Conservation (phyloP, 2,113 vertebrate genomes). For the Zapus hudsonius region DNA sequence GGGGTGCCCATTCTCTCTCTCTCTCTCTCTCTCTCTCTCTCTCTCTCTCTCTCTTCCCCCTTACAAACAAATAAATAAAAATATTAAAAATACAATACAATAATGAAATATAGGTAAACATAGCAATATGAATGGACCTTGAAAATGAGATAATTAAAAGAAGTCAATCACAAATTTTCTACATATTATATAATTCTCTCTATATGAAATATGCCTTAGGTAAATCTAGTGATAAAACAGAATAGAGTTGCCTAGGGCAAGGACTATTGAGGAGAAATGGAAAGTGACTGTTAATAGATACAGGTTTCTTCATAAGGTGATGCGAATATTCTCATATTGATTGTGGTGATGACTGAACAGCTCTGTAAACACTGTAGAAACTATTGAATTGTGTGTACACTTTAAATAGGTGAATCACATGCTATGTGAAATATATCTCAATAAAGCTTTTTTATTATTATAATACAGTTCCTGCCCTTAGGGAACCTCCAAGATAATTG, state of each 20-base stretch:
- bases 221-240: neutral
- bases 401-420: constrained; percentile 57
- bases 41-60: too few species aligned
- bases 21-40: too few species aligned
- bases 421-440: constrained; percentile 54
- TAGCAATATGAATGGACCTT: neutral
- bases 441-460: constrained; percentile 56
- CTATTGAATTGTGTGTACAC: neutral
- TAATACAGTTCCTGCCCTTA: constrained; percentile 5
- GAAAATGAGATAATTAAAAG: constrained; percentile 41
- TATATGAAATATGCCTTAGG: constrained; percentile 10
- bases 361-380: constrained; percentile 35
- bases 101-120: neutral
- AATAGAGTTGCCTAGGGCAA: neutral
- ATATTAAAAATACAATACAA: too few species aligned
- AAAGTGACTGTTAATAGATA: neutral
- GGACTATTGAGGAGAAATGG: neutral
- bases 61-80: too few species aligned
- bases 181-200: constrained; percentile 23
- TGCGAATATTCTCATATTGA: constrained; percentile 38
- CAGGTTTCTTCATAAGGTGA: neutral
- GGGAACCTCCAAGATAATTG: constrained; percentile 19
- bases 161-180: neutral
- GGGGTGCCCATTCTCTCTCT: too few species aligned
- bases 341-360: neutral